Percentiles rank a stretch among this genome's conserved stretches.
Evolutionary conservation across 2,888 invertebrate species (phyloP).

Genomic region (Seladonia tumulorum): DNA sequence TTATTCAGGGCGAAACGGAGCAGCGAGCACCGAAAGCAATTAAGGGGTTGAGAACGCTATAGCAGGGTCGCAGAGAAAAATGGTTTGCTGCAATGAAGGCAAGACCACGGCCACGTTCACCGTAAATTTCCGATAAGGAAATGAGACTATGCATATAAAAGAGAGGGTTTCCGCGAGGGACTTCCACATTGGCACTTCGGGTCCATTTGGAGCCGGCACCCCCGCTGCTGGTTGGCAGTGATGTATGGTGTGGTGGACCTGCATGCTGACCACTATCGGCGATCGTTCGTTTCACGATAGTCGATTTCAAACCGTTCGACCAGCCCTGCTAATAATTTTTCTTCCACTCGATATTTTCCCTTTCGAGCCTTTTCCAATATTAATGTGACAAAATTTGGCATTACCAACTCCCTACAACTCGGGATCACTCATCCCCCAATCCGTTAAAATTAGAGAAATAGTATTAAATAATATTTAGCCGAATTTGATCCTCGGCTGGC

Average conservation of each 20-base stretch:
- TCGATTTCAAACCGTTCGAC: slow-evolving; percentile 8
- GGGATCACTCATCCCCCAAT: too few relatives aligned
- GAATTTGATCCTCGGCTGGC: too few relatives aligned
- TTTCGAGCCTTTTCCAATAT: not conserved
- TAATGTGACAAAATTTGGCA: not conserved
- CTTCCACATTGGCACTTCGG: slow-evolving; percentile 74
- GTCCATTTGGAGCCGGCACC: slow-evolving; percentile 79
- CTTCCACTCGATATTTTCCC: not conserved
- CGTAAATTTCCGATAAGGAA: slow-evolving; percentile 82
- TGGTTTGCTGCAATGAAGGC: slow-evolving; percentile 1
- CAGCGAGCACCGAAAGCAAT: slow-evolving; percentile 26
- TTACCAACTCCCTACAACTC: too few relatives aligned
- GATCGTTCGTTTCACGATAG: slow-evolving; percentile 26
- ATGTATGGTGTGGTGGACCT: slow-evolving; percentile 77
- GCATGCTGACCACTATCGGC: slow-evolving; percentile 68
- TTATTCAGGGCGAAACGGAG: not conserved
- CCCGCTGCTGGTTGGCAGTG: slow-evolving; percentile 75
- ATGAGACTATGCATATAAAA: slow-evolving; percentile 84
- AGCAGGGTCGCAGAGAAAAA: slow-evolving; percentile 41
- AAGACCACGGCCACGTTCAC: slow-evolving; percentile 42
- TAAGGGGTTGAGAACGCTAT: slow-evolving; percentile 29
- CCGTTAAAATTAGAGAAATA: too few relatives aligned
- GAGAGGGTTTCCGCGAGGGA: slow-evolving; percentile 73
- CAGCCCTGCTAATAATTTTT: not conserved
- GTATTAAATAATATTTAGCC: too few relatives aligned